Percentiles rank a stretch among this genome's conserved stretches.
Conservation (phyloP, 1,140 invertebrate species). For the Gonatopus flavifemur region DNA sequence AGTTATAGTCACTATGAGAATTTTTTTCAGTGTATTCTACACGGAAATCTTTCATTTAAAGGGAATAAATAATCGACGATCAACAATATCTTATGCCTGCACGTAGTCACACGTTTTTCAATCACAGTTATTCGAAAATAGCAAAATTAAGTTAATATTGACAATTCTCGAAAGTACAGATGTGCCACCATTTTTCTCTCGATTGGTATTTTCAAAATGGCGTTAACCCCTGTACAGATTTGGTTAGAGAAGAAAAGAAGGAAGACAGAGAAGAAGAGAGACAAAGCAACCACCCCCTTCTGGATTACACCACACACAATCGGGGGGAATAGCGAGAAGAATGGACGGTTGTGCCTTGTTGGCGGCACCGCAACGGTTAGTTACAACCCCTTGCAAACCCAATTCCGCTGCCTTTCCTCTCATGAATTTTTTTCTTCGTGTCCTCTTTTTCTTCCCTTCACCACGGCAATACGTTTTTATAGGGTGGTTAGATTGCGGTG, state of each 20-base stretch:
- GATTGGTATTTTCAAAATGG: constrained; percentile 57
- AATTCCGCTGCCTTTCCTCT: constrained; percentile 34
- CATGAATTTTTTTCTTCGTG: no score
- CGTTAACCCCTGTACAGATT: constrained; percentile 38
- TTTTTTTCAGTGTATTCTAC: no score
- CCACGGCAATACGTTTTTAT: constrained; percentile 30
- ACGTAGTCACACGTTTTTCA: no score
- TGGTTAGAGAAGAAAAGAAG: constrained; percentile 18
- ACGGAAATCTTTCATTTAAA: no score
- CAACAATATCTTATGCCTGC: no score
- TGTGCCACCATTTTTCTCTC: constrained; percentile 52
- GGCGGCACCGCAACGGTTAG: constrained; percentile 35
- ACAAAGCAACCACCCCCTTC: constrained; percentile 34
- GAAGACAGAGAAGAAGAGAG: no score
- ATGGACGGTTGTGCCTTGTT: constrained; percentile 44
- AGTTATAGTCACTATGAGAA: no score
- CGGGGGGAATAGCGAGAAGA: constrained; percentile 14
- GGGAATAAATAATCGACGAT: no score
- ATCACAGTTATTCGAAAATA: not conserved
- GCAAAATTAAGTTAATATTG: not conserved
- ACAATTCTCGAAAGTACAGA: constrained; percentile 3
- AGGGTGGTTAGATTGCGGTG: constrained; percentile 29
- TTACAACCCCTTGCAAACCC: constrained; percentile 35
- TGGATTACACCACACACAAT: constrained; percentile 41
- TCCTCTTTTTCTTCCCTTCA: constrained; percentile 23